phyloP scores from a whole-genome alignment of 2,888 invertebrate species.

The Diplolepis rosae region DNA sequence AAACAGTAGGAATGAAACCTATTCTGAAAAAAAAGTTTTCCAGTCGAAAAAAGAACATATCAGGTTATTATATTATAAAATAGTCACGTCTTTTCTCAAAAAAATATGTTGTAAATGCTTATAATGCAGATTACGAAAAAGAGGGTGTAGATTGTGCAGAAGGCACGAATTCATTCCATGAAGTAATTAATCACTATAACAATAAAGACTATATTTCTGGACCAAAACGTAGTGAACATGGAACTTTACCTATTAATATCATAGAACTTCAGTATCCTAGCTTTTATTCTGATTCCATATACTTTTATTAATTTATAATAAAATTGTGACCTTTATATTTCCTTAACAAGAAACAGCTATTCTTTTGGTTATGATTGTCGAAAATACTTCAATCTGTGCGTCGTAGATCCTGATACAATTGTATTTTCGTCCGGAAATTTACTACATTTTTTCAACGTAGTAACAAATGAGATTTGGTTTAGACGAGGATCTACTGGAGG shows the following conservation, averaged over 20 bases:
- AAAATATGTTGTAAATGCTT: background rate
- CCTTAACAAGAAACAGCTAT: slow-evolving; percentile 75
- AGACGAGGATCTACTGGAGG: slow-evolving; percentile 85
- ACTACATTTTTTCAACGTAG: slow-evolving; percentile 84
- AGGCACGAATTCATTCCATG: slow-evolving; percentile 49
- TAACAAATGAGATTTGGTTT: slow-evolving; percentile 80
- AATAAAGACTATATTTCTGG: slow-evolving; percentile 77
- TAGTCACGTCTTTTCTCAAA: background rate
- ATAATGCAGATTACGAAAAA: slow-evolving; percentile 35
- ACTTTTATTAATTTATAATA: background rate
- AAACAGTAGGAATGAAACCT: background rate
- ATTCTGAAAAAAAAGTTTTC: slow-evolving; percentile 38
- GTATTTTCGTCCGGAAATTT: slow-evolving; percentile 89
- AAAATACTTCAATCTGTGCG: slow-evolving; percentile 86
- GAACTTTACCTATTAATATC: slow-evolving; percentile 77
- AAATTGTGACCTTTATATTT: background rate
- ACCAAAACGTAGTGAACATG: slow-evolving; percentile 75
- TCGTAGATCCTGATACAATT: slow-evolving; percentile 83
- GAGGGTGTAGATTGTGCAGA: slow-evolving; percentile 38
- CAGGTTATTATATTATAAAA: background rate
- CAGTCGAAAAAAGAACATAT: background rate
- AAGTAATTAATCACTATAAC: slow-evolving; percentile 60
- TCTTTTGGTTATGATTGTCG: slow-evolving; percentile 92
- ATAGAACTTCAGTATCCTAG: slow-evolving; percentile 82
- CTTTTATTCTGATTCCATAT: slow-evolving; percentile 54